These are phyloP conservation scores for Rhodinocichla rosea DNA, from an alignment of 2,113 vertebrate genomes.

Conservation along the genomic window DNA sequence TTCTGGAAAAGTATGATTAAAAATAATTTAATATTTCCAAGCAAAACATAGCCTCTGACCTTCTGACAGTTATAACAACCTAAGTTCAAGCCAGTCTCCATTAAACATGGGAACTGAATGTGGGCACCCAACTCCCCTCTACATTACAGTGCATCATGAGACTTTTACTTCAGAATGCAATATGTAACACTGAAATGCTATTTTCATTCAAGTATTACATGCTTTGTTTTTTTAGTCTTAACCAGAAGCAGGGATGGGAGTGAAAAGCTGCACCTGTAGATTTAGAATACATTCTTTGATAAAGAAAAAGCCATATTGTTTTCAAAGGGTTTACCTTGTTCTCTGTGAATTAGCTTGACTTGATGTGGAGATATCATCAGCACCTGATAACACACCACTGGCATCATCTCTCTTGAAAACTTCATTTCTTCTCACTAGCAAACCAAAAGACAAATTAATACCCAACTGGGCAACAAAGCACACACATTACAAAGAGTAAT, in stretches of 20 bases:
- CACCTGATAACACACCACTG: slow-evolving; percentile 40
- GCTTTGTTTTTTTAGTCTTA: neutral
- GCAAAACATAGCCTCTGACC: neutral
- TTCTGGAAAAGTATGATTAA: neutral
- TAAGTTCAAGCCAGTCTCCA: neutral
- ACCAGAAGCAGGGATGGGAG: neutral
- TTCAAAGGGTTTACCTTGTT: slow-evolving; percentile 65
- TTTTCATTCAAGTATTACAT: neutral
- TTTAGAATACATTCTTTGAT: neutral
- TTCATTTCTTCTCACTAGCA: slow-evolving; percentile 74
- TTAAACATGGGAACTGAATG: neutral
- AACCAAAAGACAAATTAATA: slow-evolving; percentile 32
- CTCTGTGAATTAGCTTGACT: slow-evolving; percentile 68
- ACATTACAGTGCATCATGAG: neutral
- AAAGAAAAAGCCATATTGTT: neutral
- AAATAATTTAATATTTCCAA: neutral
- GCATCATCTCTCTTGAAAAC: slow-evolving; percentile 73
- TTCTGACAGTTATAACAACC: neutral
- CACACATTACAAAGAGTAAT: neutral
- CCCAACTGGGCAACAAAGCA: neutral
- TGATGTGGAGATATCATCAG: slow-evolving; percentile 60
- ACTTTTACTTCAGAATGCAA: neutral
- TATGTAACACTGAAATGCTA: neutral
- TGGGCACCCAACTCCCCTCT: neutral
- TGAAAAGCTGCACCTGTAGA: neutral